phyloP scores from a whole-genome alignment of 2,888 invertebrate species.

The Drosophila longiperda region DNA sequence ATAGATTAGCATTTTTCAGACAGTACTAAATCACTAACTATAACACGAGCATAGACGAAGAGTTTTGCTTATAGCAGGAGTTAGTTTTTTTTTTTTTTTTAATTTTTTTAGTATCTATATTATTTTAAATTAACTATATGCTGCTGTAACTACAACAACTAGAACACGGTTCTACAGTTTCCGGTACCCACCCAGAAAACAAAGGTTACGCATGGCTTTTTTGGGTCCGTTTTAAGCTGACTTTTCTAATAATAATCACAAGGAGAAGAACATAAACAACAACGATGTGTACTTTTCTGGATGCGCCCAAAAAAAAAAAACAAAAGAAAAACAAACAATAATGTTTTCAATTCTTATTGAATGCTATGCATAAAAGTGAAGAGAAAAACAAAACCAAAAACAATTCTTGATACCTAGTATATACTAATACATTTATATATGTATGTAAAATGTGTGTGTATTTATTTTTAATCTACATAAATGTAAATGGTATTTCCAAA shows the following conservation, averaged over 20 bases:
- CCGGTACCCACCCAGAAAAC: conserved; percentile 40
- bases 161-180: conserved; percentile 43
- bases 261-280: conserved; percentile 10
- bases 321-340: conserved; percentile 29
- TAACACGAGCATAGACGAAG: conserved; percentile 32
- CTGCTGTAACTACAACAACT: conserved; percentile 25
- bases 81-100: conserved; percentile 15
- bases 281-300: conserved; percentile 35
- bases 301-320: conserved; percentile 19
- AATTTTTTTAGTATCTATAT: background rate
- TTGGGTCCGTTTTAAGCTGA: conserved; percentile 35
- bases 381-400: conserved; percentile 27
- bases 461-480: conserved; percentile 72
- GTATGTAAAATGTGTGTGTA: conserved; percentile 74
- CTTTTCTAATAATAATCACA: conserved; percentile 24
- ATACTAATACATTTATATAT: conserved; percentile 51
- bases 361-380: conserved; percentile 66
- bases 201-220: conserved; percentile 26
- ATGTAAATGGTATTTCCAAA: conserved; percentile 82
- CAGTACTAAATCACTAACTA: conserved; percentile 31
- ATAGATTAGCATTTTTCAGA: conserved; percentile 63
- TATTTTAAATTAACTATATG: conserved; percentile 2
- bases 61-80: conserved; percentile 50
- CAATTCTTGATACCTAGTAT: conserved; percentile 70
- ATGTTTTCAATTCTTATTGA: conserved; percentile 63